Evolutionary conservation across 1,140 invertebrate species (phyloP), one percentile per base, ranked within the genome.

Genomic region (Halictus rubicundus): DNA sequence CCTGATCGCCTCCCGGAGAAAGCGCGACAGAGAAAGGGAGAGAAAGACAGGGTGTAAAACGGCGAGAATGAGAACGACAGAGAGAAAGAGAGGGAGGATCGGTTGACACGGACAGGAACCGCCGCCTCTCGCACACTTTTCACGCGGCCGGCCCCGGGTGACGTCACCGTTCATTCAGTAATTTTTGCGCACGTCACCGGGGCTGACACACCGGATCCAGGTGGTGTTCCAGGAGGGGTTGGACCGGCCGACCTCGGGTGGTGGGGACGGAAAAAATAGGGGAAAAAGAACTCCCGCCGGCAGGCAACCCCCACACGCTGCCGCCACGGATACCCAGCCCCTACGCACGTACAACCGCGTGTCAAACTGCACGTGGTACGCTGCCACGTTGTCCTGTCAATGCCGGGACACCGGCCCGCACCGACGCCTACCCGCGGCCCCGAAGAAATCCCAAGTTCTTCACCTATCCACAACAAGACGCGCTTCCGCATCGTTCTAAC

Each of bases 131-230:
- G 80, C 78, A 84, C 85, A 89, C 87, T 89, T 89, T 89, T 89
- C 81, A 89, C 83, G 80, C 86, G 81, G 63, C 77, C 70, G 75
- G 70, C 46, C 84, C 84, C 72, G n/a, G n/a, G 88, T 93, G 92
- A 93, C 92, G 92, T 93, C 92, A 91, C 88, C 88, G 91, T 93
- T 93, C 92, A 93, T 93, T 93, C 92, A 93, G 91, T 90, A 92
- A 93, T 93, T 92, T 93, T 93, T 92, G 90, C 91, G 89, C 91
- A 90, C 90, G 91, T 93, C 92, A 93, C 88, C 88, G 81, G 85
- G 88, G 87, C 87, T 91, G 90, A 92, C 91, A 91, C 91, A 89
- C 88, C 86, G 87, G 89, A 90, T 91, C 88, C 89, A 88, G 88
- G 83, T 82, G 85, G 83, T 46, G 42, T 78, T 81, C 80, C 83